Conservation (phyloP, 2,888 invertebrate genomes). For the Limnephilus lunatus region DNA sequence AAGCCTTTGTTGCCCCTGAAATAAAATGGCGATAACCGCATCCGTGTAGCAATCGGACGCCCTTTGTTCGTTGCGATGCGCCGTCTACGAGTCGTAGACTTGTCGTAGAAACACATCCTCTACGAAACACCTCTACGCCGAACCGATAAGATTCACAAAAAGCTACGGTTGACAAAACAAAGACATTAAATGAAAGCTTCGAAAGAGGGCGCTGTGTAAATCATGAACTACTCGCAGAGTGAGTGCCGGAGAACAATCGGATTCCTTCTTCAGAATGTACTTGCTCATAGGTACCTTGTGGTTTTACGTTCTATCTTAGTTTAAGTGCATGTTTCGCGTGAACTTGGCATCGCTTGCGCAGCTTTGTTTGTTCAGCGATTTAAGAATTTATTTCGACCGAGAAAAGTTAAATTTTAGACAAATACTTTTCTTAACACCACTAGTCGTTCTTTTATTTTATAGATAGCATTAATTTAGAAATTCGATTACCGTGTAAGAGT, state of each 20-base stretch:
- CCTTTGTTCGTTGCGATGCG: conserved; percentile 54
- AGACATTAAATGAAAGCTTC: conserved; percentile 62
- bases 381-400: conserved; percentile 22
- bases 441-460: not conserved
- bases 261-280: not conserved
- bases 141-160: conserved; percentile 55
- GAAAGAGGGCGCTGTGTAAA: conserved; percentile 45
- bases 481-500: too few species aligned
- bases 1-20: conserved; percentile 44
- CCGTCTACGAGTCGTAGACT: conserved; percentile 29
- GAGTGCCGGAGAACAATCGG: conserved; percentile 15
- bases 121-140: conserved; percentile 14
- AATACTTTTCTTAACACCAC: not conserved
- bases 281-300: not conserved
- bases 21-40: conserved; percentile 62
- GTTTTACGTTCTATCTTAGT: not conserved
- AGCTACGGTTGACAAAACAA: conserved; percentile 57
- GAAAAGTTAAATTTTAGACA: conserved; percentile 8
- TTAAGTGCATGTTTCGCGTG: not conserved
- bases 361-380: not conserved
- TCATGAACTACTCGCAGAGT: conserved; percentile 18
- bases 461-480: too few species aligned
- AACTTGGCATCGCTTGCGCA: not conserved
- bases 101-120: conserved; percentile 44
- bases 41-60: conserved; percentile 62